Base-by-base conservation (phyloP, 2,113 vertebrate species). In the Campylorhamphus procurvoides region DNA sequence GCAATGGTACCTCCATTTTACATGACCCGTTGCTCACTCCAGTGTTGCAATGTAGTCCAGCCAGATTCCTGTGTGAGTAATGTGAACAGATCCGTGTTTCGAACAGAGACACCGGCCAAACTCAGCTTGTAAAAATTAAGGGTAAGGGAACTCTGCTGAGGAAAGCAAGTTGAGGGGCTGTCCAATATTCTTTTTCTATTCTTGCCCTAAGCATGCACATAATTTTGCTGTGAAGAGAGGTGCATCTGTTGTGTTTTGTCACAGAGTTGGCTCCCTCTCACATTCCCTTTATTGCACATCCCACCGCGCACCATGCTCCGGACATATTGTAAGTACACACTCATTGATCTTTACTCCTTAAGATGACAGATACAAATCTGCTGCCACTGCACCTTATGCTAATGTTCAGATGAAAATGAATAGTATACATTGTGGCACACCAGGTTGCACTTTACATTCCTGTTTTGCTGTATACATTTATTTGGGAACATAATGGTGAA, bases 361-460 rank as follows among this genome's bases (percentile, higher is more conserved):
- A 39, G 82, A 62, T 93, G 95, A 83, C 71, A 93, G 77, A 62
- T 80, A 93, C 40, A 94, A 89, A 92, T 96, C 87, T 94, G 67
- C 88, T 97, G 82, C 79, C 85, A 71, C 88, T 69, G 72, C 50
- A 80, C 63, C 88, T 80, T 80, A 87, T 94, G 93, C 46, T 96
- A 82, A 95, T 89, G 77, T 19, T 60, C 73, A 59, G 89, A 91
- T 75, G 76, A 60, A 94, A 94, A 91, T 31, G 10, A 66, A 66
- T 50, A 73, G 66, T 6, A 28, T 20, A 63, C 33, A 33, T 28
- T 33, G 62, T 44, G 79, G 84, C 50, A 69, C n/a, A 29, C 37
- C 62, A 73, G 40, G 71, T 5, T 76, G 66, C 58, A 24, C 53
- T 82, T 85, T 69, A 80, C 66, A 46, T 91, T 66, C 69, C 14